phyloP scores from a whole-genome alignment of 1,140 invertebrate species.

The Zaprionus lachaisei region DNA sequence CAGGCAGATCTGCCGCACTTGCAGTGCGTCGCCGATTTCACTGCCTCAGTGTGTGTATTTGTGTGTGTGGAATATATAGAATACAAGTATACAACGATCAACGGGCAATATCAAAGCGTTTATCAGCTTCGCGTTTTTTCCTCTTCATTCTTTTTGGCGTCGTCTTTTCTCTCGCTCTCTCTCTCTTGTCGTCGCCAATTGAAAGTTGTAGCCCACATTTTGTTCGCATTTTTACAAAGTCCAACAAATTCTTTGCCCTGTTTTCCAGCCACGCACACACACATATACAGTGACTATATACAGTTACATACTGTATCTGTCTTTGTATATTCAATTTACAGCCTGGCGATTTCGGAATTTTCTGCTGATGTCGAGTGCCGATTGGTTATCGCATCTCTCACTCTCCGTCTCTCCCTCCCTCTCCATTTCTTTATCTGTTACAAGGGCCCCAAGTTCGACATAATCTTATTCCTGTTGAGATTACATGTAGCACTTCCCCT shows the following conservation, averaged over 20 bases:
- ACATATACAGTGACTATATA: neutral
- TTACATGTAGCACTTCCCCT: neutral
- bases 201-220: slow-evolving; percentile 49
- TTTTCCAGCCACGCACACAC: slow-evolving; percentile 13
- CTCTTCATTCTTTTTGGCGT: slow-evolving; percentile 1
- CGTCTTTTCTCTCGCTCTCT: neutral
- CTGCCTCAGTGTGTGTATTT: slow-evolving; percentile 29
- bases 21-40: slow-evolving; percentile 35
- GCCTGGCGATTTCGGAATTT: slow-evolving; percentile 21
- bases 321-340: neutral
- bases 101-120: slow-evolving; percentile 45
- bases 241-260: slow-evolving; percentile 38
- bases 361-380: slow-evolving; percentile 19
- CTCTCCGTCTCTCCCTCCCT: neutral
- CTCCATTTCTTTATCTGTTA: neutral
- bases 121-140: slow-evolving; percentile 45
- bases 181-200: slow-evolving; percentile 36
- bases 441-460: neutral
- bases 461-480: slow-evolving; percentile 23
- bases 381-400: slow-evolving; percentile 24
- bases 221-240: slow-evolving; percentile 38
- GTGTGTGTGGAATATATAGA: slow-evolving; percentile 13
- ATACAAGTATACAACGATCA: slow-evolving; percentile 40
- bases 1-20: slow-evolving; percentile 32
- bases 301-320: neutral